phyloP scores from a whole-genome alignment of 1,140 invertebrate genomes.

The Calosoma granatense region DNA sequence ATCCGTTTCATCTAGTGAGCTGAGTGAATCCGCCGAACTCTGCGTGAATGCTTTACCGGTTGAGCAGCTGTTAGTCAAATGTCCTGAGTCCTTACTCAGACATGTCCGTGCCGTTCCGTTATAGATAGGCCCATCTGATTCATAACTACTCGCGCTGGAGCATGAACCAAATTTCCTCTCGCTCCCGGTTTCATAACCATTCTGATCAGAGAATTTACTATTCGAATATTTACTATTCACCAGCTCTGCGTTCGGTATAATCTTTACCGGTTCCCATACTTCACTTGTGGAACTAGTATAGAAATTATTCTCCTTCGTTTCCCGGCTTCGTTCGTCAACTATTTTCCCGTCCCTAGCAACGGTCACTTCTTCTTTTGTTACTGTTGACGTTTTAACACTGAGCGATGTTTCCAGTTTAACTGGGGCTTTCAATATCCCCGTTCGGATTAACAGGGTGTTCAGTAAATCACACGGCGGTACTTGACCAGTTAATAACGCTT shows the following conservation, averaged over 20 bases:
- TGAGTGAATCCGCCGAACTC: conserved; percentile 30
- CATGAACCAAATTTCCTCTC: conserved; percentile 29
- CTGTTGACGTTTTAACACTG: conserved; percentile 60
- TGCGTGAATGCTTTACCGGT: conserved; percentile 28
- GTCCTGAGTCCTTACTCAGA: conserved; percentile 32
- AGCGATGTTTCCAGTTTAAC: conserved; percentile 62
- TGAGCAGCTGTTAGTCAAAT: conserved; percentile 26
- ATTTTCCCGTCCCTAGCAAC: conserved; percentile 57
- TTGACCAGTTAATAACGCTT: conserved; percentile 58
- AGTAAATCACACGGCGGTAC: conserved; percentile 62
- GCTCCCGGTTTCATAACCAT: conserved; percentile 21
- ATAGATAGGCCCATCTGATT: conserved; percentile 24
- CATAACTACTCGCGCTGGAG: conserved; percentile 32
- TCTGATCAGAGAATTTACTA: conserved; percentile 19
- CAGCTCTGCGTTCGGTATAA: conserved; percentile 35
- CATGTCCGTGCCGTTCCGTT: conserved; percentile 19
- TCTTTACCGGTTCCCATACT: conserved; percentile 54
- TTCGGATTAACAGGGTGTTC: conserved; percentile 58
- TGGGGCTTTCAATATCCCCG: conserved; percentile 55
- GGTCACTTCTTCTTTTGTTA: conserved; percentile 63
- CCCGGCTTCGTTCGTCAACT: conserved; percentile 58
- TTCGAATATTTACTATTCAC: conserved; percentile 20
- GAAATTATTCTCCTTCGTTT: conserved; percentile 63
- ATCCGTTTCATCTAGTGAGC: conserved; percentile 33
- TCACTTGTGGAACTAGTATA: conserved; percentile 58